Evolutionary conservation across 2,113 vertebrate genomes (phyloP).

Genomic region (Formicarius rufipectus): DNA sequence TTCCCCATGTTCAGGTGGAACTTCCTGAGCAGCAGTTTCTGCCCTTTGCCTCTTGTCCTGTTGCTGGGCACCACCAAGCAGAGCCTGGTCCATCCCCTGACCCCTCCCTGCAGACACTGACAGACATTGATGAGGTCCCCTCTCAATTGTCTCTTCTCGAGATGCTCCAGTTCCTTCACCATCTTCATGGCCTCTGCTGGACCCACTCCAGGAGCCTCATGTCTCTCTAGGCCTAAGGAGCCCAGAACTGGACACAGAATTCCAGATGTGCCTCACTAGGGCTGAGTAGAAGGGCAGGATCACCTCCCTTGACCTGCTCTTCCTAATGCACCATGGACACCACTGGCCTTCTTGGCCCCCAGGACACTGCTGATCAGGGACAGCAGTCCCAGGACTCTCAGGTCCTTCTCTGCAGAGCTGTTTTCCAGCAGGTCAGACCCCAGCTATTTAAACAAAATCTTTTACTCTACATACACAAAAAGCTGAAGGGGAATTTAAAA

Average conservation of each 20-base stretch:
- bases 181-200: not conserved
- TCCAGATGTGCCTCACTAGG: not conserved
- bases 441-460: not conserved
- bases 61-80: not conserved
- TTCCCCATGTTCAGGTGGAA: not conserved
- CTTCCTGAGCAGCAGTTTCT: not conserved
- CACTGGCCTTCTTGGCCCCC: not conserved
- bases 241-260: not conserved
- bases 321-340: not conserved
- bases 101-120: not conserved
- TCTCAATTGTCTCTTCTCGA: not conserved
- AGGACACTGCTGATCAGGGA: not conserved
- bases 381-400: not conserved
- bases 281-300: not conserved
- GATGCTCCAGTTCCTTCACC: not conserved
- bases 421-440: not conserved
- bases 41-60: not conserved
- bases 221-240: not conserved
- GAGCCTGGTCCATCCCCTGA: not conserved
- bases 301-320: too few relatives aligned
- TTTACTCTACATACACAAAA: not conserved
- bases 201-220: not conserved
- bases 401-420: not conserved
- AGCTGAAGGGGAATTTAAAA: not conserved
- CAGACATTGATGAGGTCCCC: not conserved